Evolutionary conservation across 2,113 vertebrate species (phyloP).

Genomic region (Hypomesus transpacificus): DNA sequence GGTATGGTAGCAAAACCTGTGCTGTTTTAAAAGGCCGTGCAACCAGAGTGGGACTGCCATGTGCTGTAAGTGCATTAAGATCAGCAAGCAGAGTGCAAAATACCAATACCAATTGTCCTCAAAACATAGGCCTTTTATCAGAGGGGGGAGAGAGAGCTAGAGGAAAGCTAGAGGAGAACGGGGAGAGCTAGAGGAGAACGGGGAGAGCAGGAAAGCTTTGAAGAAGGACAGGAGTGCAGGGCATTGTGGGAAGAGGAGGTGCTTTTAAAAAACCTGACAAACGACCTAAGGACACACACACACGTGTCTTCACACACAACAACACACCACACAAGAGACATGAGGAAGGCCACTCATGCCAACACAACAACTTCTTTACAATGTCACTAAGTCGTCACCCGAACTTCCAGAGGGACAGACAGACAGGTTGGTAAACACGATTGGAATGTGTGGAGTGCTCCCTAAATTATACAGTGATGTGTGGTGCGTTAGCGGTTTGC

Average conservation of each 20-base stretch:
- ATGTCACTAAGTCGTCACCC: conserved; percentile 68
- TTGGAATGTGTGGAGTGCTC: conserved; percentile 11
- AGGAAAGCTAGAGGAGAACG: background rate
- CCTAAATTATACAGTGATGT: too few relatives aligned
- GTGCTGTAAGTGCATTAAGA: conserved; percentile 69
- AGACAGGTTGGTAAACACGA: conserved; percentile 25
- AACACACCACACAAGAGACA: conserved; percentile 67
- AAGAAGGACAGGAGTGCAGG: conserved; percentile 38
- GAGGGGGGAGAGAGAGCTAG: conserved; percentile 28
- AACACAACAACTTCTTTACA: conserved; percentile 64
- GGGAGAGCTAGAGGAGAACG: background rate
- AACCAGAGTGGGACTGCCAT: conserved; percentile 60
- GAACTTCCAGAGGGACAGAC: conserved; percentile 53
- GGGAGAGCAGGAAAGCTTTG: conserved; percentile 41
- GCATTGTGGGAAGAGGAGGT: background rate
- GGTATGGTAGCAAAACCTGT: conserved; percentile 44
- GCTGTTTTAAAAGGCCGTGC: conserved; percentile 40
- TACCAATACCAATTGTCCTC: conserved; percentile 73
- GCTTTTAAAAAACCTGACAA: conserved; percentile 62
- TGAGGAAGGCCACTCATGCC: conserved; percentile 70
- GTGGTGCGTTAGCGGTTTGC: too few relatives aligned
- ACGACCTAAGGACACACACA: conserved; percentile 72
- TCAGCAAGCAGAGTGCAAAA: conserved; percentile 78
- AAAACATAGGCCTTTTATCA: conserved; percentile 67
- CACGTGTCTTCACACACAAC: conserved; percentile 59